Evolutionary conservation across 2,113 vertebrate species (phyloP), one percentile per base, ranked within the genome.

Genomic region (Lipophrys pholis): DNA sequence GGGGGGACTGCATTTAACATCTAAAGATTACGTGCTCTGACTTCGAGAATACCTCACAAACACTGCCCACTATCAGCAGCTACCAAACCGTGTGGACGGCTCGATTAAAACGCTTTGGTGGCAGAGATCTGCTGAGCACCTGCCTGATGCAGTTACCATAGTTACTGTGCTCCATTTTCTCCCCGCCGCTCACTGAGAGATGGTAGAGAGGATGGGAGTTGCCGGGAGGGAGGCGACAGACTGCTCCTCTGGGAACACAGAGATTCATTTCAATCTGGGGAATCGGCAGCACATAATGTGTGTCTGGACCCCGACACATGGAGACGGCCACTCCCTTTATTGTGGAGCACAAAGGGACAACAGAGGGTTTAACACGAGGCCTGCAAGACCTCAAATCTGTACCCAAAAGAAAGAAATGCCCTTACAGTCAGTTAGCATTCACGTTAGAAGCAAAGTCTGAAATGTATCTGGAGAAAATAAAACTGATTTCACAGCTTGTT

Each of bases 111-210:
- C 3, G 63, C 61, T 65, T 53, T 40, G 38, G 68, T 62, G 51
- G 50, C 35, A 42, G 41, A 50, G 64, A 79, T 68, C 60, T 16
- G 75, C 63, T 5, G 46, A 79, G 87, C 76, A 84, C 84, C 86
- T 89, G 90, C 82, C 87, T 87, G 90, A 94, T 94, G 91, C 92
- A 92, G 94, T 94, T 94, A 87, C 94, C 92, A 94, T 94, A 85
- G 94, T 78, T 85, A 94, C 93, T 54, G 2, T 89, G 85, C 87
- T 93, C 91, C 87, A 93, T 91, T 93, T 93, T 90, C 85, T 90
- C 76, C 77, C 53, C 57, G 15, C 63, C 9, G 14, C 74, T 80
- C 63, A 62, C 52, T 35, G 54, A 65, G 73, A 70, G 82, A 75
- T 55, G 77, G 69, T 69, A 68, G 46, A 56, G 64, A 46, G 12